These are phyloP conservation scores for Ptiloglossa arizonensis DNA, from an alignment of 1,140 invertebrate species.

Conservation along the genomic window DNA sequence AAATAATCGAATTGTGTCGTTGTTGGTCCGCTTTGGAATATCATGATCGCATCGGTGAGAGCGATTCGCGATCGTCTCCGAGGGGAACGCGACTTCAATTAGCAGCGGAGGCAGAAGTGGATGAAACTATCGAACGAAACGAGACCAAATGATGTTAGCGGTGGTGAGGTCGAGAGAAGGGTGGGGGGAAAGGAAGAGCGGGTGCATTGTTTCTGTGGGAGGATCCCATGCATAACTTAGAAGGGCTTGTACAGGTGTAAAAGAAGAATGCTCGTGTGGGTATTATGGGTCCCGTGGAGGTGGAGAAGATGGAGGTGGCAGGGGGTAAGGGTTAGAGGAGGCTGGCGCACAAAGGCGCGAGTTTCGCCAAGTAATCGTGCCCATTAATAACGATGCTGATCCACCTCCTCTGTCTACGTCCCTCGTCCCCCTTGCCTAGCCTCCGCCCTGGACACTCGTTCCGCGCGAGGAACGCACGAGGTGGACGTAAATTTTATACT, in stretches of 20 bases:
- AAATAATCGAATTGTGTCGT: no score
- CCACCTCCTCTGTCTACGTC: slow-evolving; percentile 61
- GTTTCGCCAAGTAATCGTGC: slow-evolving; percentile 79
- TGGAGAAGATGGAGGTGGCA: slow-evolving; percentile 37
- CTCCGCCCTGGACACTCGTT: background rate
- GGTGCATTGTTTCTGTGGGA: slow-evolving; percentile 81
- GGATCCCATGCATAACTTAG: slow-evolving; percentile 80
- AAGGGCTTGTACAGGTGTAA: slow-evolving; percentile 79
- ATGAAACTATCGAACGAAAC: slow-evolving; percentile 33
- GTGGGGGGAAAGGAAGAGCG: slow-evolving; percentile 42
- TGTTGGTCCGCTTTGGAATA: no score
- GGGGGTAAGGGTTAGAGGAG: slow-evolving; percentile 46
- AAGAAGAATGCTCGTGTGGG: slow-evolving; percentile 73
- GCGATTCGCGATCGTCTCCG: no score
- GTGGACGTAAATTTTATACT: background rate
- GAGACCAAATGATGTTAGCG: background rate
- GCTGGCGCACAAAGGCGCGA: slow-evolving; percentile 71
- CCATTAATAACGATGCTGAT: slow-evolving; percentile 77
- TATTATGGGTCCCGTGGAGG: slow-evolving; percentile 64
- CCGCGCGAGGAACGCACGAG: background rate
- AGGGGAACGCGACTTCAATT: slow-evolving; percentile 10
- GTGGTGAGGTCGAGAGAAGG: no score
- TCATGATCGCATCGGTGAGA: no score
- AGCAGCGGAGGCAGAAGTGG: slow-evolving; percentile 18
- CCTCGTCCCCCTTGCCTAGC: slow-evolving; percentile 1